These are phyloP conservation scores for Tenualosa thibaudeaui DNA, from an alignment of 2,797 vertebrate genomes.

Conservation along the genomic window DNA sequence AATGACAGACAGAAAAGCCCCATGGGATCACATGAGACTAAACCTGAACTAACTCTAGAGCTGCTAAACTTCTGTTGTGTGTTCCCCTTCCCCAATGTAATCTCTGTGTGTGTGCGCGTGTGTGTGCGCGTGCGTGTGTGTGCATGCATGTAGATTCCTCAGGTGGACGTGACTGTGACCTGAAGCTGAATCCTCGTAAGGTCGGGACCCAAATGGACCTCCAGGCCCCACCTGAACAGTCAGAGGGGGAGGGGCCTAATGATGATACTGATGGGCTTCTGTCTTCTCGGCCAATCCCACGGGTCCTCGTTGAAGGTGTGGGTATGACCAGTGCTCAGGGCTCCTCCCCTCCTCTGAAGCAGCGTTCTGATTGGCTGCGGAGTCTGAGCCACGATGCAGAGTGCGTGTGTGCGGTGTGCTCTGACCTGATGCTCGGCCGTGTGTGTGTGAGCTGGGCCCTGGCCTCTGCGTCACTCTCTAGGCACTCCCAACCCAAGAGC, in stretches of 20 bases:
- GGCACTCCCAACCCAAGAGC: slow-evolving; percentile 51
- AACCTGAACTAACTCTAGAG: too few relatives aligned
- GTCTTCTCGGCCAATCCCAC: slow-evolving; percentile 64
- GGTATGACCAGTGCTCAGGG: slow-evolving; percentile 38
- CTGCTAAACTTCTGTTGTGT: too few relatives aligned
- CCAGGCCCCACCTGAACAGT: slow-evolving; percentile 48
- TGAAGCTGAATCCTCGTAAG: slow-evolving; percentile 80
- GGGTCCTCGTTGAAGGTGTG: slow-evolving; percentile 65
- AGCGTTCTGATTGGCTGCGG: slow-evolving; percentile 63
- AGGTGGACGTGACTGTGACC: slow-evolving; percentile 57
- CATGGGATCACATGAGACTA: too few relatives aligned
- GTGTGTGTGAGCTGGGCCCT: slow-evolving; percentile 81
- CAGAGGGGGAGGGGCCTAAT: slow-evolving; percentile 67
- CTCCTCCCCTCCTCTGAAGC: slow-evolving; percentile 78
- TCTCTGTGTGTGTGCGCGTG: too few relatives aligned
- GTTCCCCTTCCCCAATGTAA: too few relatives aligned
- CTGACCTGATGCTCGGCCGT: slow-evolving; percentile 73
- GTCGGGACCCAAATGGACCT: slow-evolving; percentile 55
- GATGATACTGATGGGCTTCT: slow-evolving; percentile 62
- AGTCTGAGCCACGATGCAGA: slow-evolving; percentile 73
- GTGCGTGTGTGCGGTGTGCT: slow-evolving; percentile 82
- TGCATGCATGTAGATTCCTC: background rate
- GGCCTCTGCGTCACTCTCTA: slow-evolving; percentile 61
- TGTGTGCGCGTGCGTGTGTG: background rate
- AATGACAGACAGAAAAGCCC: too few relatives aligned